Evolutionary conservation across 2,797 vertebrate species (phyloP).

Genomic region (Lutjanus argentimaculatus): DNA sequence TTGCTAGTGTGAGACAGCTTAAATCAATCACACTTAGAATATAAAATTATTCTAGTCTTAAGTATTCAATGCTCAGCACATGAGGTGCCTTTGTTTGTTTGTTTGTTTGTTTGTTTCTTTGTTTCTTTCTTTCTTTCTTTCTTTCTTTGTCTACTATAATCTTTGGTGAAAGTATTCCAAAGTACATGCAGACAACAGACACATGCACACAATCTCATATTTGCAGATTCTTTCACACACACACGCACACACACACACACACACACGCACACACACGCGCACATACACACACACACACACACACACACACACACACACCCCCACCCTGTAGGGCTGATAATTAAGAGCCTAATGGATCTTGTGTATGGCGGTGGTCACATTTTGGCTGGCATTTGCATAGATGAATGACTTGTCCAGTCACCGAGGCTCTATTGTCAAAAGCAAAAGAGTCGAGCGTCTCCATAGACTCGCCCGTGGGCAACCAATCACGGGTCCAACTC

Average conservation of each 20-base stretch:
- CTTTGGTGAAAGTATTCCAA: constrained; percentile 3
- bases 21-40: background rate
- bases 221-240: constrained; percentile 4
- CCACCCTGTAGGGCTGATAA: constrained; percentile 72
- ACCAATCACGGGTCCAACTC: constrained; percentile 90
- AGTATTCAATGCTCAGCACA: background rate
- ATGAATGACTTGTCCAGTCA: constrained; percentile 95
- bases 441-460: constrained; percentile 92
- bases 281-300: constrained; percentile 9
- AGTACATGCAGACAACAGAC: constrained; percentile 3
- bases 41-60: constrained; percentile 15
- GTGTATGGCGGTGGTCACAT: constrained; percentile 90
- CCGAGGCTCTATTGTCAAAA: constrained; percentile 92
- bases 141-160: background rate
- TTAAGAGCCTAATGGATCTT: constrained; percentile 91
- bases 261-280: constrained; percentile 40
- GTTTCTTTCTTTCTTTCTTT: background rate
- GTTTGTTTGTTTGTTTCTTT: background rate
- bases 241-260: background rate
- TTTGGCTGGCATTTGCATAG: constrained; percentile 95
- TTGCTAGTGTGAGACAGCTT: background rate
- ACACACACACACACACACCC: too few species aligned
- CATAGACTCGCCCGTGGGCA: constrained; percentile 89
- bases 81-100: background rate
- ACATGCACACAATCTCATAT: constrained; percentile 8